Base-by-base conservation (phyloP, 2,113 vertebrate species). In the Gallinago undulata region DNA sequence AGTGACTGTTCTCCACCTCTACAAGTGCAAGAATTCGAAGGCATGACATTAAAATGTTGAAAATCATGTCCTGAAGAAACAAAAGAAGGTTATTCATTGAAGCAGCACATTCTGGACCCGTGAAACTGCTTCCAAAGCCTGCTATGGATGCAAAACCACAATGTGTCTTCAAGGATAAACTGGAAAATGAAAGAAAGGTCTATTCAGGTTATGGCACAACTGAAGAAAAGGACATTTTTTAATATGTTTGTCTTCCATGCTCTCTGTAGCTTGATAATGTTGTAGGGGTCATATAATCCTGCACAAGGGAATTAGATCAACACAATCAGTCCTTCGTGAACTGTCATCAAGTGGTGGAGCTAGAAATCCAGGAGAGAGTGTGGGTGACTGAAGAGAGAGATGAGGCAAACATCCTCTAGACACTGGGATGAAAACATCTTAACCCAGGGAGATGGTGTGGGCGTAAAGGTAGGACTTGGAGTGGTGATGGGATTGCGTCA, bases 31-130 rank as follows among this genome's bases (percentile, higher is more conserved):
- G 80, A 74, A 73, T 70, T 87, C 74, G 60, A 70, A 45, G 59
- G 68, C 80, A 89, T 95, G 87, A 95, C 92, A 94, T 96, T 81
- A 89, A 94, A 89, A 73, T 84, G 56, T 53, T 80, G 69, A 87
- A 94, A 94, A 87, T 62, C 77, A 57, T 84, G 47, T 6, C 60
- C 76, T 55, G 84, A 84, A 64, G 68, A 89, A 95, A 91, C 8
- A 6, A 56, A 72, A 81, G 37, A 79, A 76, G 86, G 45, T 62
- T 68, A 89, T 89, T 85, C 74, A 70, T 90, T 77, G 33, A 33
- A 89, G 73, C 45, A 56, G 10, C 1, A 12, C 14, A n/a, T 22
- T 69, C 50, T 53, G 63, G 64, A 86, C 11, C 50, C 48, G 21
- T 68, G 86, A 83, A 79, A 83, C 35, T 86, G 48, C 19, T 19